Base-by-base conservation (phyloP, 2,797 vertebrate genomes). In the Falco naumanni region DNA sequence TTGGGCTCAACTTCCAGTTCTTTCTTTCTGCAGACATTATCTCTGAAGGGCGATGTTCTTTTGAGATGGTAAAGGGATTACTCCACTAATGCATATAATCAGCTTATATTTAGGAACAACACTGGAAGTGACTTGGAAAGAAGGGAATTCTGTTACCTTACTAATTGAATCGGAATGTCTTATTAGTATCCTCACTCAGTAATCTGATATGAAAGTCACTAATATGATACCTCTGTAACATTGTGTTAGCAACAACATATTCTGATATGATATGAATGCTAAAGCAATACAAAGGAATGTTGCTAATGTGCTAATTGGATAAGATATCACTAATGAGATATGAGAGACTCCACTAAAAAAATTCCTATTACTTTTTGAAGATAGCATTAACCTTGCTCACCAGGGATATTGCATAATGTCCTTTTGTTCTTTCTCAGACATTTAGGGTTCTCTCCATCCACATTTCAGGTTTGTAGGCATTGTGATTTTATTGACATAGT, bases 181-280 rank as follows among this genome's bases (percentile, higher is more conserved):
- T 97, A 97, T 98, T 98, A 98, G 97, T 96, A 95, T 95, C 93
- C 60, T 96, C 74, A 97, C 95, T 89, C 89, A 87, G 95, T 98
- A 98, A 98, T 97, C 95, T 98, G 97, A 97, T 97, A 98, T 97
- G 98, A 98, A 98, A 98, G 95, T 97, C 93, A 96, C 97, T 98
- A 98, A 98, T 98, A 91, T 7, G 31, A 97, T 97, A 97, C 37
- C 90, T 97, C 96, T 96, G 96, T 95, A 98, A 97, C 94, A 94
- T 93, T 97, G 91, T 96, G 97, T 97, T 98, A 97, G 90, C 96
- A 97, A 95, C 94, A 98, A 95, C 98, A 97, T 96, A 97, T 98
- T 97, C 95, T 97, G 96, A 96, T 98, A 97, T 75, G 88, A 95
- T 96, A 93, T 95, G 97, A 98, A 98, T 98, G 94, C 95, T 97